Conservation (phyloP, 2,797 vertebrate species). For the Danio kyathit region DNA sequence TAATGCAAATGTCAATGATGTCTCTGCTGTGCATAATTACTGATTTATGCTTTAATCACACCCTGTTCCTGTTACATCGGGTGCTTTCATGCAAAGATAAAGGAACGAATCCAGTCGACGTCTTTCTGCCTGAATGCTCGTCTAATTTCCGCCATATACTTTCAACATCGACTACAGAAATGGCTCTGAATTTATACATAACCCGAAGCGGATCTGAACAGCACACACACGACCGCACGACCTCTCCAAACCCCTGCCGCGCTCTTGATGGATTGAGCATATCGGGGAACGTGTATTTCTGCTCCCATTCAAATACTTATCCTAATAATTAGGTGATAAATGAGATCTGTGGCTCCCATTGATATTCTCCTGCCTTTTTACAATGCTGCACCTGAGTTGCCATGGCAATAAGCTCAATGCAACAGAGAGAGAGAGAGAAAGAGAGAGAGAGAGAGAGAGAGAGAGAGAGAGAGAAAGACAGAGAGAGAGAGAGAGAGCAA, state of each 20-base stretch:
- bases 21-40: slow-evolving; percentile 35
- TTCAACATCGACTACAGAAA: slow-evolving; percentile 11
- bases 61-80: slow-evolving; percentile 29
- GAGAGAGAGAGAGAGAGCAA: too few relatives aligned
- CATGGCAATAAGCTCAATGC: slow-evolving; percentile 70
- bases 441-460: not conserved
- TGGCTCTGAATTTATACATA: not conserved
- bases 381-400: slow-evolving; percentile 70
- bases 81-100: slow-evolving; percentile 48
- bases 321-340: slow-evolving; percentile 43
- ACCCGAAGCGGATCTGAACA: not conserved
- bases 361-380: slow-evolving; percentile 50
- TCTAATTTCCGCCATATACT: slow-evolving; percentile 6
- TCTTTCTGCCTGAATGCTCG: slow-evolving; percentile 16
- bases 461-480: slow-evolving; percentile 53
- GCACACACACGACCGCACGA: not conserved
- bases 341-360: slow-evolving; percentile 40
- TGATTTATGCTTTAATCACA: slow-evolving; percentile 45
- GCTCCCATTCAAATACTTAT: slow-evolving; percentile 37
- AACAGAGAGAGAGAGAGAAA: slow-evolving; percentile 54
- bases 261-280: not conserved
- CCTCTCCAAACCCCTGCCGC: not conserved
- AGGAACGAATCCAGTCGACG: slow-evolving; percentile 31
- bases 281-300: slow-evolving; percentile 27
- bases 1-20: slow-evolving; percentile 46